Conservation (phyloP, 2,113 vertebrate genomes). For the Archocentrus centrarchus region DNA sequence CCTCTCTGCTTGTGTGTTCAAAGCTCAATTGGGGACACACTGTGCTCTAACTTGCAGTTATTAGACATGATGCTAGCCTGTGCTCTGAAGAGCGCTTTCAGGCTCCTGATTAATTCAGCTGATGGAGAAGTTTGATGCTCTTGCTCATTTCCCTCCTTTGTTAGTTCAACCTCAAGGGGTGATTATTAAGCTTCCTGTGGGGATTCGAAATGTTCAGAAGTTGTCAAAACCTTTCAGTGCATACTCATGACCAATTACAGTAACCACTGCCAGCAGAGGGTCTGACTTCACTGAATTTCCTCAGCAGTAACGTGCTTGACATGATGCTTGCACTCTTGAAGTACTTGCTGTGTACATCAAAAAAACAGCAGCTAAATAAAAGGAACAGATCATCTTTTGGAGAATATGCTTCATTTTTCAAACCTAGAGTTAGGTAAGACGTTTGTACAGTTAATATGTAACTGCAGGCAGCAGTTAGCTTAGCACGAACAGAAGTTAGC, state of each 20-base stretch:
- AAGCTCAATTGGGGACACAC: slow-evolving; percentile 55
- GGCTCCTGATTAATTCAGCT: slow-evolving; percentile 67
- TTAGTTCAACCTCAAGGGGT: slow-evolving; percentile 28
- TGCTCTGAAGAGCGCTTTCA: slow-evolving; percentile 32
- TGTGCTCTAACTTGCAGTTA: slow-evolving; percentile 46
- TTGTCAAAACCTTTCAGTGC: slow-evolving; percentile 41
- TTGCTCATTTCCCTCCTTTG: slow-evolving; percentile 37
- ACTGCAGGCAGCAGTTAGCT: not conserved
- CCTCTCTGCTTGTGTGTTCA: slow-evolving; percentile 35
- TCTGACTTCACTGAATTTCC: slow-evolving; percentile 10
- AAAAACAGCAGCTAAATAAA: not conserved
- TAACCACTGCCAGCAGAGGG: not conserved
- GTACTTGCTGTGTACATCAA: not conserved
- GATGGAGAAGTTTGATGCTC: slow-evolving; percentile 52
- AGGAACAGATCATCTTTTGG: not conserved
- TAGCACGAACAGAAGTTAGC: not conserved
- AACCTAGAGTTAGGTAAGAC: not conserved
- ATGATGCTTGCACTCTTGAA: not conserved
- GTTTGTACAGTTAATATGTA: not conserved
- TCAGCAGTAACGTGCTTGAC: not conserved
- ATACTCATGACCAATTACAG: not conserved
- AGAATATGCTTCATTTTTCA: not conserved
- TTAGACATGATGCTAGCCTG: slow-evolving; percentile 40
- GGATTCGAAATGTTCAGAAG: slow-evolving; percentile 42
- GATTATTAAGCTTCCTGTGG: slow-evolving; percentile 39